Evolutionary conservation across 2,797 vertebrate genomes (phyloP).

Genomic region (Psittacula echo): DNA sequence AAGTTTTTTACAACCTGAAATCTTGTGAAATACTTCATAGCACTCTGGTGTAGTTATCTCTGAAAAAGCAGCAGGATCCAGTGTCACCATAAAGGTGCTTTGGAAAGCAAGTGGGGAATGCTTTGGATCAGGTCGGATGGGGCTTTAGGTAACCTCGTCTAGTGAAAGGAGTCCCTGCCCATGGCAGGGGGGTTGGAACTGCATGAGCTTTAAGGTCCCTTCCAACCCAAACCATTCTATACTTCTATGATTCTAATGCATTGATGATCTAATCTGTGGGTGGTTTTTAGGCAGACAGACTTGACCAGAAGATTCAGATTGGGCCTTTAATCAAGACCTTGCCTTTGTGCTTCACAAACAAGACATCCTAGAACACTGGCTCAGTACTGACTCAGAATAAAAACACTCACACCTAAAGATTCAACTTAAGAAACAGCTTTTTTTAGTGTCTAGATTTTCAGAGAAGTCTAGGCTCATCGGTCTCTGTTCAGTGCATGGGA

Average conservation of each 20-base stretch:
- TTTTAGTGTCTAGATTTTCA: neutral
- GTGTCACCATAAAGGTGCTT: neutral
- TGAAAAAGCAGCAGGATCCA: neutral
- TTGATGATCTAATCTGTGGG: neutral
- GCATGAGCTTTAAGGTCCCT: neutral
- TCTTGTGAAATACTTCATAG: neutral
- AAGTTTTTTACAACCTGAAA: neutral
- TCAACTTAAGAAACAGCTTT: neutral
- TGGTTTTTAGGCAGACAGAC: neutral
- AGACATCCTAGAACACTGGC: neutral
- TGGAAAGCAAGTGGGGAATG: neutral
- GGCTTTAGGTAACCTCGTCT: neutral
- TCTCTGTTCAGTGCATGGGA: neutral
- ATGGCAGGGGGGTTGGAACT: neutral
- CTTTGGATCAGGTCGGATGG: neutral
- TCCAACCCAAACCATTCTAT: neutral
- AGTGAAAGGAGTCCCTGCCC: neutral
- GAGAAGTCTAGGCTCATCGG: neutral
- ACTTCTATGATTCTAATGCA: neutral
- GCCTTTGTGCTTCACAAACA: neutral
- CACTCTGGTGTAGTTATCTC: neutral
- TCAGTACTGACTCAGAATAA: neutral
- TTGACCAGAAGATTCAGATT: neutral
- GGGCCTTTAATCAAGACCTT: neutral
- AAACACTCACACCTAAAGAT: neutral